These are phyloP conservation scores for Poeciliopsis prolifica DNA, from an alignment of 2,113 vertebrate genomes.

Conservation along the genomic window DNA sequence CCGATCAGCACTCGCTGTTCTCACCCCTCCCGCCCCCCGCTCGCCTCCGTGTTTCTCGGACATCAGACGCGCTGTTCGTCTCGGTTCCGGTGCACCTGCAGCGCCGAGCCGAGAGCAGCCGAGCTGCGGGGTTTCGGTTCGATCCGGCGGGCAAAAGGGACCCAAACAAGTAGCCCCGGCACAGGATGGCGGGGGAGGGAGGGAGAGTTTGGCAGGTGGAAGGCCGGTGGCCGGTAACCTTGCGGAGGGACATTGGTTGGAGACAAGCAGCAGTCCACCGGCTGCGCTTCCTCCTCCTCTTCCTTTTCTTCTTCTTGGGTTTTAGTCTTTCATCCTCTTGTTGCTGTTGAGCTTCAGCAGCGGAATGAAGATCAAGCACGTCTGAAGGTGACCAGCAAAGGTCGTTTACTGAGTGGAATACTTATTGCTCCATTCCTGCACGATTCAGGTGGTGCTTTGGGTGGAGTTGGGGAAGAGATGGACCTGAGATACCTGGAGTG, in stretches of 20 bases:
- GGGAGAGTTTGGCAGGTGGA: slow-evolving; percentile 26
- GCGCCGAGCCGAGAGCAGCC: slow-evolving; percentile 42
- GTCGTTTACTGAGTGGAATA: slow-evolving; percentile 72
- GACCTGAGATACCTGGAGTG: slow-evolving; percentile 20
- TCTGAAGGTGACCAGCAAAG: slow-evolving; percentile 83
- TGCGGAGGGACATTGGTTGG: slow-evolving; percentile 72
- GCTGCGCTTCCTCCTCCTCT: slow-evolving; percentile 3
- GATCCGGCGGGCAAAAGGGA: slow-evolving; percentile 40
- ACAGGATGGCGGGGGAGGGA: slow-evolving; percentile 10
- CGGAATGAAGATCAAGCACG: slow-evolving; percentile 46
- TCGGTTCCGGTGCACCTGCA: slow-evolving; percentile 47
- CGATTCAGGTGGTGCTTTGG: slow-evolving; percentile 8
- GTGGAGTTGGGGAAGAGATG: slow-evolving; percentile 36
- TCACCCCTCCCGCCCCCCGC: not conserved
- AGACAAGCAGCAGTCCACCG: slow-evolving; percentile 59
- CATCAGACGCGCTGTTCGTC: slow-evolving; percentile 41
- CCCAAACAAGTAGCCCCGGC: slow-evolving; percentile 21
- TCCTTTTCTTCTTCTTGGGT: not conserved
- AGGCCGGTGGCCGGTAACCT: slow-evolving; percentile 74
- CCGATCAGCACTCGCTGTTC: slow-evolving; percentile 12
- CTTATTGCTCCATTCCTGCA: slow-evolving; percentile 32
- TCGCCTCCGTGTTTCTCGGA: slow-evolving; percentile 7
- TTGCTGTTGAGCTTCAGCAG: slow-evolving; percentile 23
- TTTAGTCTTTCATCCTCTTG: slow-evolving; percentile 12
- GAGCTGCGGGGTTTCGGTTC: slow-evolving; percentile 38